A percentile compares a stretch with the other conserved stretches of the same genome.
Evolutionary conservation across 1,140 invertebrate genomes (phyloP).

Genomic region (Ditylenchus dipsaci): DNA sequence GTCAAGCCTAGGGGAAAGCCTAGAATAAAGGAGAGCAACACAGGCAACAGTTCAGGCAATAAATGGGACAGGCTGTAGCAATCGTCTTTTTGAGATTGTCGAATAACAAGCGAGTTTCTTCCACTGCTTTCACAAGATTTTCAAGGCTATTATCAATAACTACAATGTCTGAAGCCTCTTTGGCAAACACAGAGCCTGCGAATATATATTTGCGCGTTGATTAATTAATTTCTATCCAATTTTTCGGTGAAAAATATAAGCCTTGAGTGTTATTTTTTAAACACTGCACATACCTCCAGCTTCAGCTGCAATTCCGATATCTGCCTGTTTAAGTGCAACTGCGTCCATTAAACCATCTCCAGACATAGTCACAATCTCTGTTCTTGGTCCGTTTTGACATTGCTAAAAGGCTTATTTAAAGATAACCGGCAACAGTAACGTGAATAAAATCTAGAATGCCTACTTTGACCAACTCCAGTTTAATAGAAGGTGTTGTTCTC

Average conservation of each 20-base stretch:
- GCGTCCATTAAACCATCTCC: constrained; percentile 79
- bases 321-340: constrained; percentile 73
- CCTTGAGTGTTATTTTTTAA: background rate
- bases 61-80: constrained; percentile 58
- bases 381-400: constrained; percentile 19
- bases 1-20: constrained; percentile 56
- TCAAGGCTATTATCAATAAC: constrained; percentile 33
- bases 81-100: constrained; percentile 60
- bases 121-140: constrained; percentile 37
- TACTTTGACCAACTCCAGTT: constrained; percentile 74
- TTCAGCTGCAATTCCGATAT: constrained; percentile 64
- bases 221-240: background rate
- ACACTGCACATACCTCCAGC: background rate
- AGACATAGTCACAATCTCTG: constrained; percentile 71
- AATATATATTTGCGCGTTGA: constrained; percentile 62
- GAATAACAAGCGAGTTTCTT: constrained; percentile 57
- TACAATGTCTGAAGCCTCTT: constrained; percentile 61
- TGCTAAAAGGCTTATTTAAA: constrained; percentile 17
- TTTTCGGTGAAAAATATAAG: constrained; percentile 8
- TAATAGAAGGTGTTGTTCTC: constrained; percentile 75
- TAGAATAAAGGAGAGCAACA: constrained; percentile 51
- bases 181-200: constrained; percentile 61
- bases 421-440: no score
- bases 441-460: constrained; percentile 58
- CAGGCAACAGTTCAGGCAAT: constrained; percentile 54